Base-by-base conservation (phyloP, 2,888 invertebrate species). In the Brachypterus glaber region DNA sequence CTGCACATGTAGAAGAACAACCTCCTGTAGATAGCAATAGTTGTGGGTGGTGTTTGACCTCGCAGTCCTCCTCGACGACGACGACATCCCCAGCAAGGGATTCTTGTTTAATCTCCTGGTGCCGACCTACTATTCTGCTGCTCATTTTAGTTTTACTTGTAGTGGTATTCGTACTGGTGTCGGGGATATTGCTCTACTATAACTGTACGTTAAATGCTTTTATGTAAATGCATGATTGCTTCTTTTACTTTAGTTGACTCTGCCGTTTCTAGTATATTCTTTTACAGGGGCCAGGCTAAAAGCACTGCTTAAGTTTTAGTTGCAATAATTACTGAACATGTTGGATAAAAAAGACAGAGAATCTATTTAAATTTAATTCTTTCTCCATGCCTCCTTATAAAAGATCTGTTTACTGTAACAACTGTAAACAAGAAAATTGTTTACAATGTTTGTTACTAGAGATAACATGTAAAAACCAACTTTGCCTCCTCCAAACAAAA, bases 151-250 rank as follows among this genome's bases (percentile, higher is more conserved):
- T 74, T 33, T 63, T 74, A 31, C 64, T 75, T 45, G 69, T 75
- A 44, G 67, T 74, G 42, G 65, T 73, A 41, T 75, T 75, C 55
- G 70, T 74, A 16, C 62, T 73, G 55, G 69, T 75, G 45, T 73
- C 74, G 46, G 74, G 73, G 35, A 69, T 74, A 37, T 64, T 75
- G 30, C 69, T 76, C 39, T 76, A 74, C 59, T 72, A 72, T 52
- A 74, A 75, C 60, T 74, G 76, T 76, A 65, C 67, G 74, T 74
- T 60, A 30, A 26, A 26, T 3, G 36, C 27, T 37, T 40, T 40
- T 36, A 35, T 39, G 31, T 33, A 12, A 17, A 25, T 37, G 40
- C 37, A 40, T 37, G 40, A 35, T 40, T 24, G n/a, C n/a, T n/a
- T n/a, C 31, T 16, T 18, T 17, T 26, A 25, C 35, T 33, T 37